A percentile compares a stretch with the other conserved stretches of the same genome.
phyloP scores from a whole-genome alignment of 2,797 vertebrate species.

The Amniataba percoides region DNA sequence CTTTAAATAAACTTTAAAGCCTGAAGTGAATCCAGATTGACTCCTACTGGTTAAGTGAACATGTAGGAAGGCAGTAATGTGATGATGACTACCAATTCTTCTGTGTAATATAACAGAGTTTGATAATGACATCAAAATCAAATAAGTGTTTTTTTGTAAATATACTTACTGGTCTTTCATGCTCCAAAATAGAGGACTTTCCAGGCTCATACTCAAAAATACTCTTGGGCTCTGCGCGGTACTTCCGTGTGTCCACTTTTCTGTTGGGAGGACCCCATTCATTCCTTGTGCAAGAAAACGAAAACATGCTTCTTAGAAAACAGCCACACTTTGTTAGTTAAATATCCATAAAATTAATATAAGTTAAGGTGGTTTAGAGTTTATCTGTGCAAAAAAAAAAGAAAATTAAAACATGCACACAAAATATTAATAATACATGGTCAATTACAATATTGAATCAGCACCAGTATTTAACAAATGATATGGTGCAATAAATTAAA shows the following conservation, averaged over 20 bases:
- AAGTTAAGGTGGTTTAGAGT: neutral
- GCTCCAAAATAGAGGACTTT: slow-evolving; percentile 97
- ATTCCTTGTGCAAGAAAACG: slow-evolving; percentile 84
- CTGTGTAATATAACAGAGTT: neutral
- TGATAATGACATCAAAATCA: neutral
- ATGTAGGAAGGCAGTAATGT: neutral
- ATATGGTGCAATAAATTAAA: neutral
- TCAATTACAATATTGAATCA: neutral
- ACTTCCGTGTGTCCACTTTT: slow-evolving; percentile 97
- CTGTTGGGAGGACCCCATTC: slow-evolving; percentile 97
- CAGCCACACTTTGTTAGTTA: neutral
- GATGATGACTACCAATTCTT: neutral
- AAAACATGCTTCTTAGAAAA: slow-evolving; percentile 6
- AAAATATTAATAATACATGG: neutral
- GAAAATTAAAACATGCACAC: neutral
- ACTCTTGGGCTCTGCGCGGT: slow-evolving; percentile 97
- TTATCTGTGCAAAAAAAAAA: neutral
- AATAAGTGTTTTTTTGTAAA: neutral
- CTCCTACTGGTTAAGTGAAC: slow-evolving; percentile 3
- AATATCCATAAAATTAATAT: neutral
- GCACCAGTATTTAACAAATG: neutral
- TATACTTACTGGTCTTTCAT: slow-evolving; percentile 95
- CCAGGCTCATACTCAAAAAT: slow-evolving; percentile 99
- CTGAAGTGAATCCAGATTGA: slow-evolving; percentile 2
- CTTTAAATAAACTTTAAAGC: neutral